A percentile compares a stretch with the other conserved stretches of the same genome.
Conservation (phyloP, 2,113 vertebrate genomes). For the Carassius carassius region DNA sequence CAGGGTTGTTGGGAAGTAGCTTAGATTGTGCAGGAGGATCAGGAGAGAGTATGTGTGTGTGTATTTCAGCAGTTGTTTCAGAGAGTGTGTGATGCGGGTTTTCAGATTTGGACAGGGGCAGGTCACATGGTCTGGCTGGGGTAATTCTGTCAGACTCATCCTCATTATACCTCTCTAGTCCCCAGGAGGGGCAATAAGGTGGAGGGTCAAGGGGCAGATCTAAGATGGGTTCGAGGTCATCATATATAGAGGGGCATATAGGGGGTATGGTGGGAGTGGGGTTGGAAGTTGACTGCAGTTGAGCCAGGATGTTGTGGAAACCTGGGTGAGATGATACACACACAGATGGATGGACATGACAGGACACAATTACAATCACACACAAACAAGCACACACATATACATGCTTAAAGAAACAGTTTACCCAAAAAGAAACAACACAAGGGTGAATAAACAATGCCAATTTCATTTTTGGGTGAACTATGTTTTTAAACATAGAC, state of each 20-base stretch:
- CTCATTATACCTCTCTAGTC: slow-evolving; percentile 56
- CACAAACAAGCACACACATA: slow-evolving; percentile 42
- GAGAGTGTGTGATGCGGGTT: slow-evolving; percentile 54
- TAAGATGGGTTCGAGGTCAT: slow-evolving; percentile 52
- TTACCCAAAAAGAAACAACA: neutral
- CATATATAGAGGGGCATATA: slow-evolving; percentile 70
- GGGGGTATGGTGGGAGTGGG: slow-evolving; percentile 84
- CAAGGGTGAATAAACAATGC: too few species aligned
- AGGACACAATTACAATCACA: slow-evolving; percentile 57
- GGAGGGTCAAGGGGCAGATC: slow-evolving; percentile 59
- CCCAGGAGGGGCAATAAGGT: slow-evolving; percentile 56
- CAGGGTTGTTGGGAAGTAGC: neutral
- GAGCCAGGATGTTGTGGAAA: slow-evolving; percentile 91
- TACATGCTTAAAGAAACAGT: slow-evolving; percentile 21
- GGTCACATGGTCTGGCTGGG: slow-evolving; percentile 88
- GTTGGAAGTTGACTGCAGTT: slow-evolving; percentile 90
- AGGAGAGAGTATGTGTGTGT: slow-evolving; percentile 19
- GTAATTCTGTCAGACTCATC: slow-evolving; percentile 77
- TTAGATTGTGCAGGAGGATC: neutral
- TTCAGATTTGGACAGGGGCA: slow-evolving; percentile 78
- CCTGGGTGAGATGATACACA: slow-evolving; percentile 94
- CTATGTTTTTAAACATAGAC: slow-evolving; percentile 20
- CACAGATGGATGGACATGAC: slow-evolving; percentile 66
- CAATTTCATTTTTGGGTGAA: neutral
- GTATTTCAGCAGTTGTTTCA: slow-evolving; percentile 1